These are phyloP conservation scores for Drosophila azteca DNA, from an alignment of 1,140 invertebrate species.

Conservation along the genomic window DNA sequence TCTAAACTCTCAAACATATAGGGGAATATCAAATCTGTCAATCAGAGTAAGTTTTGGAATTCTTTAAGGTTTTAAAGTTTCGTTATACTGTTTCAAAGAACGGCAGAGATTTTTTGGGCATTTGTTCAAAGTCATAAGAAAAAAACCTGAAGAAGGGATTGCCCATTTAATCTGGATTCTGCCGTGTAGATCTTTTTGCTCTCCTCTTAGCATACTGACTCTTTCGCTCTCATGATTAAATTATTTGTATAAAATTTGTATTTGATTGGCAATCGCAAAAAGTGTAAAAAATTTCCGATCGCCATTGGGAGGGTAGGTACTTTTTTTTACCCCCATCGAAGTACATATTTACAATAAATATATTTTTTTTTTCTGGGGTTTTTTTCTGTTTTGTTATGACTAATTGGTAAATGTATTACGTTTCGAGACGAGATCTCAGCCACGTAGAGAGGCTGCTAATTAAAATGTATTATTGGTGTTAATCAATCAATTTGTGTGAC, in stretches of 20 bases:
- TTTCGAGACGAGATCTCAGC: background rate
- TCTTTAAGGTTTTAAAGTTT: too few species aligned
- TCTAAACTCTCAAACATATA: too few species aligned
- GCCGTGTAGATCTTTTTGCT: too few species aligned
- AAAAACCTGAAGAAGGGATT: too few species aligned
- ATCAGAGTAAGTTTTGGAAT: too few species aligned
- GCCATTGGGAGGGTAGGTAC: constrained; percentile 2
- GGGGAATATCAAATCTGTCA: too few species aligned
- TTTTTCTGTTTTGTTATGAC: background rate
- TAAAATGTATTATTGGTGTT: constrained; percentile 34
- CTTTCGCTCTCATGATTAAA: constrained; percentile 1
- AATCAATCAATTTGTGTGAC: constrained; percentile 16
- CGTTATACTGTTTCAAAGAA: too few species aligned
- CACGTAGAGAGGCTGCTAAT: constrained; percentile 17
- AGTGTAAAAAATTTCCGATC: constrained; percentile 6
- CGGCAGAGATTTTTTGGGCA: too few species aligned
- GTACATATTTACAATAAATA: constrained; percentile 6
- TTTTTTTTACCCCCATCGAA: background rate
- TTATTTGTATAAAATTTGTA: constrained; percentile 22
- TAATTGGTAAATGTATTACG: constrained; percentile 16
- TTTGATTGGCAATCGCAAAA: constrained; percentile 5
- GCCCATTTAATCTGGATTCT: too few species aligned
- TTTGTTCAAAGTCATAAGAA: too few species aligned
- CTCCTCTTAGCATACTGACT: too few species aligned
- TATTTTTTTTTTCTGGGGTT: constrained; percentile 15